These are phyloP conservation scores for Tympanuchus pallidicinctus DNA, from an alignment of 2,113 vertebrate genomes.

Conservation along the genomic window DNA sequence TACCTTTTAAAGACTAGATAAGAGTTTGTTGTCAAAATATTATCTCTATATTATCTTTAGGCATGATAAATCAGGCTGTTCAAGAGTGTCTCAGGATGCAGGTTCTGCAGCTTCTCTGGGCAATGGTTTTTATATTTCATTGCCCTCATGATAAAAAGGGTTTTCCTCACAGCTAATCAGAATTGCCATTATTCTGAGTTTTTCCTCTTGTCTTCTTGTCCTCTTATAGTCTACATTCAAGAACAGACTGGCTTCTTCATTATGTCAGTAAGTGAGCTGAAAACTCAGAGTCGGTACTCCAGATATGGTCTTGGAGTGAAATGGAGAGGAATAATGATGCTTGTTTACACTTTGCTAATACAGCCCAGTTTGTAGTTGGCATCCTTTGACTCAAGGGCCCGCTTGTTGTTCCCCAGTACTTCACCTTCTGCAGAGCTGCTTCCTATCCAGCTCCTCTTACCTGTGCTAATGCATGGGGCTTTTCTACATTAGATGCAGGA, in stretches of 20 bases:
- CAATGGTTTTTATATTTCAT: background rate
- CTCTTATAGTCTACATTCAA: background rate
- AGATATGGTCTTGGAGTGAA: background rate
- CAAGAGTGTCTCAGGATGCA: background rate
- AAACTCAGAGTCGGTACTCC: background rate
- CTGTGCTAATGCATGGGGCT: background rate
- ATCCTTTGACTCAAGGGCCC: background rate
- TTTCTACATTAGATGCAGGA: background rate
- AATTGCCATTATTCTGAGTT: background rate
- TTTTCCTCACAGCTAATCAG: background rate
- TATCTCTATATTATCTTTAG: background rate
- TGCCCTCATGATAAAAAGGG: background rate
- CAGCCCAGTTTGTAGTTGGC: background rate
- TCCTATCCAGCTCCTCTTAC: background rate
- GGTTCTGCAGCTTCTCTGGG: background rate
- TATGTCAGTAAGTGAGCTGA: background rate
- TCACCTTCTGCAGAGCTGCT: background rate
- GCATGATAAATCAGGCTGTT: background rate
- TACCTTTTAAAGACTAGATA: background rate
- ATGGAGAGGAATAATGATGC: background rate
- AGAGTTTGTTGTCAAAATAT: background rate
- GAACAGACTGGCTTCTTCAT: background rate
- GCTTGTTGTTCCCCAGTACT: background rate
- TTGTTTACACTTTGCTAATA: background rate
- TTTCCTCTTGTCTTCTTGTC: background rate